Conservation (phyloP, 1,140 invertebrate species). For the Lordiphosa stackelbergi region DNA sequence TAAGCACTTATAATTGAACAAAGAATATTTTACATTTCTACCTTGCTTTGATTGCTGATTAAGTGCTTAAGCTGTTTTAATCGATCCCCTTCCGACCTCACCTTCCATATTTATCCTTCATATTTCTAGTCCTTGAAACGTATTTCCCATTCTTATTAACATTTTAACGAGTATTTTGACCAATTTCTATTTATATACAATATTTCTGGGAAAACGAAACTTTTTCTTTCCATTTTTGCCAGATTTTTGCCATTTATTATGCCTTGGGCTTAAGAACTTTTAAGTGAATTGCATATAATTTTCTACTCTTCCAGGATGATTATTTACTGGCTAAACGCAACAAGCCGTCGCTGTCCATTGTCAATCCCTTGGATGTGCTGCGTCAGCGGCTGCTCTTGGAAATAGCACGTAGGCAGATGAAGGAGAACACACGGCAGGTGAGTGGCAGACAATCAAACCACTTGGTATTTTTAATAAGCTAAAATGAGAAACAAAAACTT, state of each 20-base stretch:
- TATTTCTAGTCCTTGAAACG: too few relatives aligned
- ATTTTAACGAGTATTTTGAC: neutral
- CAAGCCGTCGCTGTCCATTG: conserved; percentile 86
- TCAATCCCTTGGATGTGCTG: conserved; percentile 87
- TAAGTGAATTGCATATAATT: conserved; percentile 36
- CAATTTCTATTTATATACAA: neutral
- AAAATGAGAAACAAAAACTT: conserved; percentile 41
- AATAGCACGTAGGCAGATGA: conserved; percentile 85
- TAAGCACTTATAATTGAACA: too few relatives aligned
- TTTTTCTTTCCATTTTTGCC: conserved; percentile 1
- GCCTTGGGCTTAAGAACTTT: conserved; percentile 20
- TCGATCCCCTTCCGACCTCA: too few relatives aligned
- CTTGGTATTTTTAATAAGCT: conserved; percentile 66
- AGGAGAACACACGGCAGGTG: conserved; percentile 81
- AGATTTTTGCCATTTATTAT: neutral
- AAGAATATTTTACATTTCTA: too few relatives aligned
- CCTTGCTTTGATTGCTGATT: too few relatives aligned
- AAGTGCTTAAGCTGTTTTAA: neutral
- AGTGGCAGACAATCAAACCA: conserved; percentile 18
- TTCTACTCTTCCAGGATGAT: conserved; percentile 48
- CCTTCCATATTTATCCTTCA: too few relatives aligned
- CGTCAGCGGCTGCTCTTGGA: conserved; percentile 85
- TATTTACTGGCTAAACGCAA: conserved; percentile 78
- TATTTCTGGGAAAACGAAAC: conserved; percentile 3
- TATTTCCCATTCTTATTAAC: conserved; percentile 14